These are phyloP conservation scores for Enoplosus armatus DNA, from an alignment of 2,797 vertebrate genomes.

Conservation along the genomic window DNA sequence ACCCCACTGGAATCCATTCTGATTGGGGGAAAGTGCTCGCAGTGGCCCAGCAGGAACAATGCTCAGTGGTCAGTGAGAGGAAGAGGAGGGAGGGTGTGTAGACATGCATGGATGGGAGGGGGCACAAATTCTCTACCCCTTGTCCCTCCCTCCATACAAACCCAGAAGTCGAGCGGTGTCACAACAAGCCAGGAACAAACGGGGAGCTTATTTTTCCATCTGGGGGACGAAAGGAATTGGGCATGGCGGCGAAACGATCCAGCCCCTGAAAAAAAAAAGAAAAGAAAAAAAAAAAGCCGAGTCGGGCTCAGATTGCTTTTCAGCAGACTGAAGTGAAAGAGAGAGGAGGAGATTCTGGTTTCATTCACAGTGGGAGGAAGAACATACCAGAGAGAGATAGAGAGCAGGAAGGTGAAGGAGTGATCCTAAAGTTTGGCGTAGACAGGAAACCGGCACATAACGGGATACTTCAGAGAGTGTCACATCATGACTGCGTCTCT, in stretches of 20 bases:
- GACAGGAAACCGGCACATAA: slow-evolving; percentile 44
- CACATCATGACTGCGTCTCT: slow-evolving; percentile 79
- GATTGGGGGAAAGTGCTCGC: slow-evolving; percentile 77
- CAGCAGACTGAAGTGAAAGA: slow-evolving; percentile 30
- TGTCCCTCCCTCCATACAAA: slow-evolving; percentile 77
- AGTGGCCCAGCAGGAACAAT: slow-evolving; percentile 77
- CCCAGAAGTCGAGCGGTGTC: slow-evolving; percentile 71
- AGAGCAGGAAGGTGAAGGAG: slow-evolving; percentile 53
- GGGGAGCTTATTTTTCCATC: slow-evolving; percentile 71
- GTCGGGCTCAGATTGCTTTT: slow-evolving; percentile 37
- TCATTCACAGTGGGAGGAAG: slow-evolving; percentile 52
- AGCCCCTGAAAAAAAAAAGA: slow-evolving; percentile 24
- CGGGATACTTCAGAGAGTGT: slow-evolving; percentile 47
- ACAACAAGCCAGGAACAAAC: slow-evolving; percentile 72
- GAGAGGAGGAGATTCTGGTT: slow-evolving; percentile 52
- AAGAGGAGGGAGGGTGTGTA: slow-evolving; percentile 60
- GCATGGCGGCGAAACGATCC: slow-evolving; percentile 51
- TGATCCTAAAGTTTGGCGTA: slow-evolving; percentile 27
- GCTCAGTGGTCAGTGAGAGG: slow-evolving; percentile 77
- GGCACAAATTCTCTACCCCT: slow-evolving; percentile 58
- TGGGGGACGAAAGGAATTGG: slow-evolving; percentile 57
- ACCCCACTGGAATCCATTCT: slow-evolving; percentile 70
- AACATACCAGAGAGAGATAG: slow-evolving; percentile 30
- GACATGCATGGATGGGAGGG: slow-evolving; percentile 39
- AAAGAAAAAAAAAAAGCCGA: slow-evolving; percentile 1